A percentile compares a stretch with the other conserved stretches of the same genome.
phyloP scores from a whole-genome alignment of 2,797 vertebrate species.

The Lophius americanus region DNA sequence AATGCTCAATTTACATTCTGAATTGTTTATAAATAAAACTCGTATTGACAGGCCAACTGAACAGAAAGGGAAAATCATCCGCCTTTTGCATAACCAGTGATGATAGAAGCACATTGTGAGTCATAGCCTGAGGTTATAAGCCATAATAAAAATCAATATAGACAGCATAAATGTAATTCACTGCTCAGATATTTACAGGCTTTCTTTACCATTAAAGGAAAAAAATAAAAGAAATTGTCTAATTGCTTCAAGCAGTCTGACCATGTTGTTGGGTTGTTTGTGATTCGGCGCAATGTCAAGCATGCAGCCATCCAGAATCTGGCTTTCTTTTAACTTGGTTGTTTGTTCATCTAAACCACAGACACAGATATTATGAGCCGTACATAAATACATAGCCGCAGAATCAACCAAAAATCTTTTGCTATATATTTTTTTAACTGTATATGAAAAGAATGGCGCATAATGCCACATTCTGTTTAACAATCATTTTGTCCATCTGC shows the following conservation, averaged over 20 bases:
- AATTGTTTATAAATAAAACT: background rate
- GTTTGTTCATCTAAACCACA: constrained; percentile 15
- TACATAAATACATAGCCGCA: constrained; percentile 14
- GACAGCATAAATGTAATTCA: constrained; percentile 13
- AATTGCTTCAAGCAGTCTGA: constrained; percentile 51
- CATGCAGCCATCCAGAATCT: constrained; percentile 12
- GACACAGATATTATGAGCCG: constrained; percentile 11
- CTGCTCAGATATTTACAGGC: constrained; percentile 25
- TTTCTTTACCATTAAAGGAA: constrained; percentile 38
- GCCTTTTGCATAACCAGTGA: background rate
- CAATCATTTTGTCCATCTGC: constrained; percentile 82
- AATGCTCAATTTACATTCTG: background rate
- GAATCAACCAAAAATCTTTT: constrained; percentile 20
- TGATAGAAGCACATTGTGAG: no score
- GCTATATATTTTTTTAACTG: constrained; percentile 17
- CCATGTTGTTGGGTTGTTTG: constrained; percentile 51
- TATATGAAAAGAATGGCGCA: constrained; percentile 46
- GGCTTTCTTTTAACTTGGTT: constrained; percentile 28
- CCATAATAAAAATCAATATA: background rate
- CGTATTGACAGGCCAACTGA: background rate
- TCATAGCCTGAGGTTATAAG: background rate
- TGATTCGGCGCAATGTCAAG: constrained; percentile 4
- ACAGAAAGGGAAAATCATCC: background rate
- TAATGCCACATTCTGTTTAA: constrained; percentile 66
- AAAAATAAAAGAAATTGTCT: constrained; percentile 40